phyloP scores from a whole-genome alignment of 2,797 vertebrate species.

The Enteromius argenteus region DNA sequence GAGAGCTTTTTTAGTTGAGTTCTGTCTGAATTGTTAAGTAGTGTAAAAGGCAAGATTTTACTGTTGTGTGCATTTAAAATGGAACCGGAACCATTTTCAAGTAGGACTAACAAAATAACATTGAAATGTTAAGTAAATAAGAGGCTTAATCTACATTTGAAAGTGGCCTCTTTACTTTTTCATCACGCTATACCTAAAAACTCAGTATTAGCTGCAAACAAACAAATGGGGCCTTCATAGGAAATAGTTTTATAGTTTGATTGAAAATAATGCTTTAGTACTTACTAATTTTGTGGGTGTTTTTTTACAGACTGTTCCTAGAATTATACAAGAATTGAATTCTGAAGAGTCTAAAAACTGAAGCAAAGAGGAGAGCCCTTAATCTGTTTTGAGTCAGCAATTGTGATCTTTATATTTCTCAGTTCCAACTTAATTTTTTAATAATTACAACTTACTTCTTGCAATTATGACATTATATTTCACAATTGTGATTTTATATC shows the following conservation, averaged over 20 bases:
- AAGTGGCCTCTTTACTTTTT: slow-evolving; percentile 24
- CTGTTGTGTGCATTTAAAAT: neutral
- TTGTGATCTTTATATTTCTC: neutral
- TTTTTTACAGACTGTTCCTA: too few species aligned
- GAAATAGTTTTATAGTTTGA: slow-evolving; percentile 23
- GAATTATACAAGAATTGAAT: too few species aligned
- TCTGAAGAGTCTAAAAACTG: neutral
- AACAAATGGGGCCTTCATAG: slow-evolving; percentile 16
- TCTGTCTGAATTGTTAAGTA: neutral
- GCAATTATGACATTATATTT: neutral
- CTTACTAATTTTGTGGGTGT: too few species aligned
- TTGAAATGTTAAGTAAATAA: slow-evolving; percentile 18
- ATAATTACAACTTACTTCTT: neutral
- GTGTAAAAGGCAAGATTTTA: slow-evolving; percentile 4
- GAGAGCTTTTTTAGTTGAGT: neutral
- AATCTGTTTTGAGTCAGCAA: neutral
- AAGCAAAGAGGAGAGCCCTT: neutral
- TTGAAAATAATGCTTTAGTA: slow-evolving; percentile 1
- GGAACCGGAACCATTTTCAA: neutral
- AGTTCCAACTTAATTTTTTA: neutral
- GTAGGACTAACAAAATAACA: slow-evolving; percentile 12
- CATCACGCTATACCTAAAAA: slow-evolving; percentile 31
- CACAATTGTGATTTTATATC: neutral
- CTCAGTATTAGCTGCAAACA: slow-evolving; percentile 25
- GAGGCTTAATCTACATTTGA: slow-evolving; percentile 38